phyloP scores from a whole-genome alignment of 2,888 invertebrate species.

The Apoda limacodes region DNA sequence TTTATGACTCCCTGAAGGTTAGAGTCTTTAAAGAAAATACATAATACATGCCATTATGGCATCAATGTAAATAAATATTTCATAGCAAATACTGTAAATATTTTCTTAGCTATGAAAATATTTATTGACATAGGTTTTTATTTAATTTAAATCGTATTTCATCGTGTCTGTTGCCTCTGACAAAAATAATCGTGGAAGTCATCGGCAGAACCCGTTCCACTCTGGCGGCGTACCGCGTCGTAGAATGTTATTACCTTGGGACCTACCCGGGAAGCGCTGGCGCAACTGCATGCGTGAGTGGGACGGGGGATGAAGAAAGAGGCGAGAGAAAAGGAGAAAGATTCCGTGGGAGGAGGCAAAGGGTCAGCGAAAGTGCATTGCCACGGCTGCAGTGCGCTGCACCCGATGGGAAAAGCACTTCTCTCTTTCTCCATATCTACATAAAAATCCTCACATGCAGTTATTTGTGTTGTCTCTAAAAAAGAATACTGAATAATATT shows the following conservation, averaged over 20 bases:
- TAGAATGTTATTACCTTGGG: constrained; percentile 60
- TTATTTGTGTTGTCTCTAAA: too few relatives aligned
- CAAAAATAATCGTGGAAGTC: constrained; percentile 60
- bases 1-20: too few relatives aligned
- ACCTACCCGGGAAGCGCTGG: constrained; percentile 50
- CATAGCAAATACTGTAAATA: too few relatives aligned
- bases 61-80: too few relatives aligned
- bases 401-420: constrained; percentile 57
- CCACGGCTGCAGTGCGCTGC: constrained; percentile 57
- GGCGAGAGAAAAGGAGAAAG: constrained; percentile 42
- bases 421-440: too few relatives aligned
- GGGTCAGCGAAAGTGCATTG: constrained; percentile 70
- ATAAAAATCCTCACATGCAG: too few relatives aligned
- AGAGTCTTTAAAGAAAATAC: too few relatives aligned
- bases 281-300: constrained; percentile 47
- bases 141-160: too few relatives aligned
- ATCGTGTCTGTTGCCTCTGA: constrained; percentile 54
- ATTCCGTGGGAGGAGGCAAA: constrained; percentile 55
- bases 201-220: constrained; percentile 68
- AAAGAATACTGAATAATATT: too few relatives aligned
- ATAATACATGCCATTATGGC: too few relatives aligned
- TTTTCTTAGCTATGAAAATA: too few relatives aligned
- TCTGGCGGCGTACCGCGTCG: constrained; percentile 61
- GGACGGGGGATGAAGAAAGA: constrained; percentile 42
- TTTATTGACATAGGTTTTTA: too few relatives aligned